phyloP scores from a whole-genome alignment of 2,113 vertebrate species.

The Pimephales promelas region DNA sequence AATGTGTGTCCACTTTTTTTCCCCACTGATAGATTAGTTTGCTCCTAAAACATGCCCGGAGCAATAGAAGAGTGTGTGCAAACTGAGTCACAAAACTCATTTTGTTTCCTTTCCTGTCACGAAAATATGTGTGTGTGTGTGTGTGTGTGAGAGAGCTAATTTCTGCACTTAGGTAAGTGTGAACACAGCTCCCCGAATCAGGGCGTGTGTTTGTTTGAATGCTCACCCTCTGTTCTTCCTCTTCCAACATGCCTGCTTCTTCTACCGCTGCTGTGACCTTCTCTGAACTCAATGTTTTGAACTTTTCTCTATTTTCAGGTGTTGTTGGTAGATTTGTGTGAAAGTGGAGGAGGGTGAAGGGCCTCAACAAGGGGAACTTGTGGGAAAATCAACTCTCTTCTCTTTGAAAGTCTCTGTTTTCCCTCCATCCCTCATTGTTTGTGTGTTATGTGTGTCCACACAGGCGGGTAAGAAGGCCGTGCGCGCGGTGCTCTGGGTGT shows the following conservation, averaged over 20 bases:
- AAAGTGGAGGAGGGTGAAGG: slow-evolving; percentile 28
- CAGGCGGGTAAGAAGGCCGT: slow-evolving; percentile 97
- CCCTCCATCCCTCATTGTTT: slow-evolving; percentile 46
- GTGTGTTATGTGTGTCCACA: slow-evolving; percentile 50
- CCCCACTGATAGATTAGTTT: slow-evolving; percentile 14
- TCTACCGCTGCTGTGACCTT: slow-evolving; percentile 47
- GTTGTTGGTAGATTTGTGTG: slow-evolving; percentile 39
- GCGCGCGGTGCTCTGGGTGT: slow-evolving; percentile 95
- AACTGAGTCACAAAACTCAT: background rate
- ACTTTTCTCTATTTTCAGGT: slow-evolving; percentile 61
- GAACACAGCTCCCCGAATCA: background rate
- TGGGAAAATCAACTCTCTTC: background rate
- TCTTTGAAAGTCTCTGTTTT: slow-evolving; percentile 39
- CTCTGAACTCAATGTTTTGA: slow-evolving; percentile 47
- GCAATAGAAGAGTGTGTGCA: background rate
- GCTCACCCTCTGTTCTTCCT: slow-evolving; percentile 36
- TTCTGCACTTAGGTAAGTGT: background rate
- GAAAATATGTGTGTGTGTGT: too few relatives aligned
- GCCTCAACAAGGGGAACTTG: background rate
- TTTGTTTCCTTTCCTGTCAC: background rate
- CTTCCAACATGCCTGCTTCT: slow-evolving; percentile 44
- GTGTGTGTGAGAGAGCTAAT: background rate
- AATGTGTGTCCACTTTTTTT: slow-evolving; percentile 13
- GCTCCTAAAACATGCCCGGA: background rate
- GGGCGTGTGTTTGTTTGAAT: slow-evolving; percentile 26